These are phyloP conservation scores for Drosophila teissieri DNA, from an alignment of 1,140 invertebrate species.

Conservation along the genomic window DNA sequence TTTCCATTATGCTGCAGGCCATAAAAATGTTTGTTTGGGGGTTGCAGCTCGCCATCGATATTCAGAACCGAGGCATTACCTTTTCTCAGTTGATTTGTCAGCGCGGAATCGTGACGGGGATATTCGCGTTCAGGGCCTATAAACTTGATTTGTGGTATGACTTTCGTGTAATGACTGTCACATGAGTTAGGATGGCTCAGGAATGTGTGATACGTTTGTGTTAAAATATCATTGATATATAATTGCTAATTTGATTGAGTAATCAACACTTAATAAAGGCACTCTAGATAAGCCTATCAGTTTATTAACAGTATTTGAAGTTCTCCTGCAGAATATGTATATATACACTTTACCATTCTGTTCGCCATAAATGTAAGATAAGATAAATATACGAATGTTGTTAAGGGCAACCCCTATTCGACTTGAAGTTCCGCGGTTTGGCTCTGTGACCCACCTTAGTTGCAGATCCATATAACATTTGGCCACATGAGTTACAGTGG, in stretches of 20 bases:
- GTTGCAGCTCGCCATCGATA: constrained; percentile 12
- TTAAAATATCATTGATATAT: neutral
- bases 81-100: constrained; percentile 52
- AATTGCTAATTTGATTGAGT: neutral
- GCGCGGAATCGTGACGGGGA: constrained; percentile 36
- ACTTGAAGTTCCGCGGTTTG: rapidly evolving
- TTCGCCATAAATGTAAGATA: neutral
- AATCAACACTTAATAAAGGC: neutral
- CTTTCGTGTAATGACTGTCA: constrained; percentile 31
- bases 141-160: constrained; percentile 50
- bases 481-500: constrained; percentile 27
- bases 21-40: constrained; percentile 47
- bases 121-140: constrained; percentile 43
- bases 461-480: neutral
- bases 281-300: neutral
- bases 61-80: constrained; percentile 11
- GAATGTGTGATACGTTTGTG: constrained; percentile 12
- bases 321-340: too few species aligned
- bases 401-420: constrained; percentile 15
- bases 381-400: neutral
- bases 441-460: constrained; percentile 18
- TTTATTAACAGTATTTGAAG: too few species aligned
- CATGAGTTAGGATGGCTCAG: constrained; percentile 10
- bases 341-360: neutral
- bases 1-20: constrained; percentile 56